Evolutionary conservation across 2,888 invertebrate genomes (phyloP).

Genomic region (Seladonia tumulorum): DNA sequence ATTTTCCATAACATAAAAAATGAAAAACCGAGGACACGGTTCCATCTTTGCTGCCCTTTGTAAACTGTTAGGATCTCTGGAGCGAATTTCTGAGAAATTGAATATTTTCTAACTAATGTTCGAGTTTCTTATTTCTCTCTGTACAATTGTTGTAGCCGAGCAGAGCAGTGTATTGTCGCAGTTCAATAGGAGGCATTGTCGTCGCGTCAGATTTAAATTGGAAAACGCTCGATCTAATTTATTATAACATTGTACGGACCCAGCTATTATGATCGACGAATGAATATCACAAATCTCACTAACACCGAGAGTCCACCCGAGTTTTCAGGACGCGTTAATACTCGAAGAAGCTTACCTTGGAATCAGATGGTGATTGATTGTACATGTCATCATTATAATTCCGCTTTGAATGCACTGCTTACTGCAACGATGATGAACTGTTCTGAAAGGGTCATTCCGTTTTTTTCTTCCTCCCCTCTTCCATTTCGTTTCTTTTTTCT

Average conservation of each 20-base stretch:
- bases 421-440: constrained; percentile 13
- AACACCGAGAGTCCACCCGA: not conserved
- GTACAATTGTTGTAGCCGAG: not conserved
- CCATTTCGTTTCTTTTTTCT: not conserved
- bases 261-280: not conserved
- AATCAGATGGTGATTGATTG: constrained; percentile 7
- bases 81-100: no score
- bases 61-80: no score
- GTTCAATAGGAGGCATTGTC: not conserved
- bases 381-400: constrained; percentile 12
- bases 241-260: not conserved
- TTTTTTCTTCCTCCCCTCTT: not conserved
- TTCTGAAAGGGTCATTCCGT: constrained; percentile 5
- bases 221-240: not conserved
- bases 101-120: no score
- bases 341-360: constrained; percentile 9
- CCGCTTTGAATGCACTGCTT: constrained; percentile 25
- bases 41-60: no score
- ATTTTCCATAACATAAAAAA: not conserved
- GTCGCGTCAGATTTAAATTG: not conserved
- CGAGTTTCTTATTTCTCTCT: no score
- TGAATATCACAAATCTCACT: not conserved
- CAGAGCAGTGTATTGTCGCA: not conserved
- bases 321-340: not conserved
- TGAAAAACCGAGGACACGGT: not conserved